Evolutionary conservation across 2,888 invertebrate species (phyloP).

Genomic region (Cryptus viduatorius): DNA sequence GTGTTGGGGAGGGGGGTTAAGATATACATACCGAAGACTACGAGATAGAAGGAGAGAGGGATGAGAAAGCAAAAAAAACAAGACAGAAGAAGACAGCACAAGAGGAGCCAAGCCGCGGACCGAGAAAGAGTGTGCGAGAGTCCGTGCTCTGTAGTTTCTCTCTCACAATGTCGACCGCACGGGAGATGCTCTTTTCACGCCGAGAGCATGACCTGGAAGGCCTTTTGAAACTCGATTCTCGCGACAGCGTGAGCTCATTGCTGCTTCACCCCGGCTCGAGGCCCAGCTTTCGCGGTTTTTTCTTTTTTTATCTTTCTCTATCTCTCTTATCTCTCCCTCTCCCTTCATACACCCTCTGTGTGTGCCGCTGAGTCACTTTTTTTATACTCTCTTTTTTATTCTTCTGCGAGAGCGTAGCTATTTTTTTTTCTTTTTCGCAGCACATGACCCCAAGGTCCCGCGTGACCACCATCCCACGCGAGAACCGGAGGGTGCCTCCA

Average conservation of each 20-base stretch:
- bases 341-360: neutral
- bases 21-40: constrained; percentile 56
- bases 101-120: constrained; percentile 31
- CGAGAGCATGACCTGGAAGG: constrained; percentile 71
- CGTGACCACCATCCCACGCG: constrained; percentile 20
- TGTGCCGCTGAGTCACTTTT: constrained; percentile 17
- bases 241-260: constrained; percentile 76
- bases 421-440: constrained; percentile 39
- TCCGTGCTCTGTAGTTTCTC: neutral
- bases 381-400: constrained; percentile 7
- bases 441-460: constrained; percentile 44
- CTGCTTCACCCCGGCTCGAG: constrained; percentile 66
- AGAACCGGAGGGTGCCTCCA: constrained; percentile 3
- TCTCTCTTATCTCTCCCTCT: constrained; percentile 57
- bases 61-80: constrained; percentile 47
- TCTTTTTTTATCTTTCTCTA: constrained; percentile 50
- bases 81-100: constrained; percentile 35
- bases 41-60: constrained; percentile 9
- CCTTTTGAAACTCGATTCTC: constrained; percentile 76
- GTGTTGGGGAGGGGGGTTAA: constrained; percentile 32
- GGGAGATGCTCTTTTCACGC: constrained; percentile 68
- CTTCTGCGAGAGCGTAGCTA: constrained; percentile 6
- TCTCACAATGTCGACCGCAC: constrained; percentile 66
- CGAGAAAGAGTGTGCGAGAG: constrained; percentile 38
- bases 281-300: constrained; percentile 60